Base-by-base conservation (phyloP, 2,113 vertebrate genomes). In the Ceyx melanurus region DNA sequence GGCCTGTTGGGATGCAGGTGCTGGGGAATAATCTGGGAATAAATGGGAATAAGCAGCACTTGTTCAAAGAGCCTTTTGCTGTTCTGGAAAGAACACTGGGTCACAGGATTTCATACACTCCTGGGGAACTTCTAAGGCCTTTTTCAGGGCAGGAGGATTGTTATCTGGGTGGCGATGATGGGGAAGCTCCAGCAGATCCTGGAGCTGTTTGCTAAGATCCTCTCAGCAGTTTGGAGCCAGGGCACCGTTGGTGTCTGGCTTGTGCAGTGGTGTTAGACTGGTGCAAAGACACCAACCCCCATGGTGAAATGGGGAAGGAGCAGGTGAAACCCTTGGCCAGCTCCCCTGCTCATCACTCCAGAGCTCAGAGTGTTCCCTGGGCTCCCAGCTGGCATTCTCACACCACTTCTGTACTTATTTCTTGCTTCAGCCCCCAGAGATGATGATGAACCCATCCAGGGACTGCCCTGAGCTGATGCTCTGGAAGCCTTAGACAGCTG, bases 1-100 rank as follows among this genome's bases (percentile, higher is more conserved):
- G n/a, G 9, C 18, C 75, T 76, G 37, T 57, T 56, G 75, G 84
- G 86, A 80, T 86, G 89, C 72, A 93, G 82, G 83, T 77, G 54
- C 53, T 58, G 86, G 35, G 35, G 35, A 35, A 35, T 53, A 56
- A 85, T 66, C 50, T 4, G 8, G 65, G 70, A 17, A 42, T 57
- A 64, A 77, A 66, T 45, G 28, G 11, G 56, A 82, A 70, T 65
- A 66, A 89, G 26, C 29, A 31, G 62, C 53, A 10, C 53, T 10
- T 33, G 43, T 18, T 37, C 3, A 33, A 64, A 74, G 62, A 83
- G 54, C 31, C 42, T 74, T 88, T 72, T 51, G 90, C 87, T 81
- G 18, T 50, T 81, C 46, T 61, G 65, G 53, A 40, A 54, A 72
- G 67, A 71, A 46, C 40, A 14, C 14, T 66, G 26, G 5, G 22